Percentiles rank a stretch among this genome's conserved stretches.
Conservation (phyloP, 2,797 vertebrate genomes). For the Spizella passerina region DNA sequence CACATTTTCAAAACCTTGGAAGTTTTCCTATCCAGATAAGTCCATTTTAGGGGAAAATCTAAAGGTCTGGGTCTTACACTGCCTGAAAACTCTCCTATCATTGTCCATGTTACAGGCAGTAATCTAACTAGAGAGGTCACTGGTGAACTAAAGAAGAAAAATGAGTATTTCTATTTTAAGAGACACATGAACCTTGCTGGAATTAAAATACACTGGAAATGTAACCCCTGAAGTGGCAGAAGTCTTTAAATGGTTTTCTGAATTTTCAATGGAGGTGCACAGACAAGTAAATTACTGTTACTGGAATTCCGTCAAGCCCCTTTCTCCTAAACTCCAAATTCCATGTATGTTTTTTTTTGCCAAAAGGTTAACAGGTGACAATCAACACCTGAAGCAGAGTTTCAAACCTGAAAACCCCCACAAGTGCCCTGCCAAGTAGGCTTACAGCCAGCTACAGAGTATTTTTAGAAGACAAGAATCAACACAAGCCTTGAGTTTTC, state of each 20-base stretch:
- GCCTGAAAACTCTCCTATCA: not conserved
- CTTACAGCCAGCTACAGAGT: not conserved
- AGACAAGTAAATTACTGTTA: not conserved
- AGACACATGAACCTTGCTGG: not conserved
- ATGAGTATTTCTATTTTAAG: constrained; percentile 41
- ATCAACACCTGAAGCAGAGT: not conserved
- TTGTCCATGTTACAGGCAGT: not conserved
- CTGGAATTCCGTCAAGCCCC: not conserved
- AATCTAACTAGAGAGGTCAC: not conserved
- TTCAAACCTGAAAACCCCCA: not conserved
- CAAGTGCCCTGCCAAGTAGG: not conserved
- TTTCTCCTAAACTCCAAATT: not conserved
- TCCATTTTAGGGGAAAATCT: constrained; percentile 9
- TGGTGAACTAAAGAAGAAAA: constrained; percentile 19
- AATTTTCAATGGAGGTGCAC: not conserved
- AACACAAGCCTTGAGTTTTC: not conserved
- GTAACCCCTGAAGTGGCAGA: not conserved
- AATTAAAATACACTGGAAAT: constrained; percentile 1
- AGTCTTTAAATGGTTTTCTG: not conserved
- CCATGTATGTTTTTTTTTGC: not conserved
- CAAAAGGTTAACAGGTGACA: not conserved
- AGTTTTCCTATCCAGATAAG: not conserved
- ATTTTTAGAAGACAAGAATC: not conserved
- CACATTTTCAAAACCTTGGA: not conserved
- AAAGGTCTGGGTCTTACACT: not conserved